Conservation (phyloP, 2,888 invertebrate species). For the Drosophila paranaensis region DNA sequence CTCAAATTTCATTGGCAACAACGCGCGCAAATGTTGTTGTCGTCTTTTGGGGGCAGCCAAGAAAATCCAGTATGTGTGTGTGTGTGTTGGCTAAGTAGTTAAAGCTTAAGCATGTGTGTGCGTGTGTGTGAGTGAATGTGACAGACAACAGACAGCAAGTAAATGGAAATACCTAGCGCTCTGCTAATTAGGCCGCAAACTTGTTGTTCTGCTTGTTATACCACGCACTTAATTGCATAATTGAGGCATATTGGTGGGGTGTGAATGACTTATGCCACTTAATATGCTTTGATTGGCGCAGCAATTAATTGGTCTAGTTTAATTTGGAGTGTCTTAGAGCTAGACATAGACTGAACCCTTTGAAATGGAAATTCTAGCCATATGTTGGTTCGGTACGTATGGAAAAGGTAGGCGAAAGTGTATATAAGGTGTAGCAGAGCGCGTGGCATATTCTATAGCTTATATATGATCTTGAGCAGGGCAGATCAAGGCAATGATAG, state of each 20-base stretch:
- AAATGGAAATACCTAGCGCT: slow-evolving; percentile 12
- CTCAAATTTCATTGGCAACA: slow-evolving; percentile 65
- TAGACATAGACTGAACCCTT: too few relatives aligned
- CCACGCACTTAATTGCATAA: background rate
- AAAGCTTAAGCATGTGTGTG: slow-evolving; percentile 3
- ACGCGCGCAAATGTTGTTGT: slow-evolving; percentile 27
- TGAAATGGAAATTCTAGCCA: too few relatives aligned
- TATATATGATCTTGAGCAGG: too few relatives aligned
- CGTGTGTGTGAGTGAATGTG: background rate
- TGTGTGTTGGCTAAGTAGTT: slow-evolving; percentile 11
- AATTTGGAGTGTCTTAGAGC: background rate
- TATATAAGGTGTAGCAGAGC: too few relatives aligned
- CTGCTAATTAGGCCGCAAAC: slow-evolving; percentile 68
- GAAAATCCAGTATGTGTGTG: slow-evolving; percentile 12
- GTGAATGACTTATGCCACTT: too few relatives aligned
- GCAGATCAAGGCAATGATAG: too few relatives aligned
- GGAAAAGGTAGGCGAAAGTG: too few relatives aligned
- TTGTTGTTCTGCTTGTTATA: slow-evolving; percentile 5
- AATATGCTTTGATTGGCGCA: background rate
- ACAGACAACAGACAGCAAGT: background rate
- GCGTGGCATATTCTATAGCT: too few relatives aligned
- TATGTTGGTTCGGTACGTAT: too few relatives aligned
- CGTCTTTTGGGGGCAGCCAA: slow-evolving; percentile 15
- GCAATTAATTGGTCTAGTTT: background rate
- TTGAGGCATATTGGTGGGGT: slow-evolving; percentile 8